Base-by-base conservation (phyloP, 2,797 vertebrate genomes). In the Smutsia temminckii region DNA sequence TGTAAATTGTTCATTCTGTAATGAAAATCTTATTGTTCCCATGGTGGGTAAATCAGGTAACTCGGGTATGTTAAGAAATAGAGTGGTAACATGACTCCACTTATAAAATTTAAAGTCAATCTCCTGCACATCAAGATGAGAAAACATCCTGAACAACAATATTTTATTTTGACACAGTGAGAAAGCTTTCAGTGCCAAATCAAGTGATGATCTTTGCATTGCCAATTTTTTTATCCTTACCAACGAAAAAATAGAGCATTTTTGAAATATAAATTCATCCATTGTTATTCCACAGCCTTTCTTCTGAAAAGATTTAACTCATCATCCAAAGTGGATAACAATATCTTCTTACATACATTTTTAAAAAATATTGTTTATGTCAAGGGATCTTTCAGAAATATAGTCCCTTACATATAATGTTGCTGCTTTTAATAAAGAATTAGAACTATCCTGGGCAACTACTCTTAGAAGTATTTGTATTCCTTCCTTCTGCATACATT, bases 161-260 rank as follows among this genome's bases (percentile, higher is more conserved):
- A 61, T 95, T 83, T 89, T 49, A 68, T 95, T 95, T 83, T 94
- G 92, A 93, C 94, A 96, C 96, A 95, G 72, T 61, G 34, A 64
- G 96, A 92, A 83, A 96, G 81, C 46, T 87, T 53, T 17, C 91
- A 51, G 32, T 34, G 83, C 84, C 93, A 94, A 95, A 49, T 57
- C 55, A 80, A 93, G 51, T n/a, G 69, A 66, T 27, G 16, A 40
- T 85, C 37, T 59, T 87, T 85, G 75, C 57, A 16, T 16, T 96
- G 89, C 80, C 90, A 94, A 61, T 71, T 84, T 16, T 94, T 95
- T 17, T 85, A 63, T 96, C 79, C 21, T 32, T 75, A 85, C 83
- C 53, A 89, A 66, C 80, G 66, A 59, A 64, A 95, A 97, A 95
- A 21, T 84, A 92, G 59, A 87, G 68, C 69, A 1, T 72, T 97